A percentile compares a stretch with the other conserved stretches of the same genome.
Evolutionary conservation across 2,113 vertebrate genomes (phyloP).

Genomic region (Zingel zingel): DNA sequence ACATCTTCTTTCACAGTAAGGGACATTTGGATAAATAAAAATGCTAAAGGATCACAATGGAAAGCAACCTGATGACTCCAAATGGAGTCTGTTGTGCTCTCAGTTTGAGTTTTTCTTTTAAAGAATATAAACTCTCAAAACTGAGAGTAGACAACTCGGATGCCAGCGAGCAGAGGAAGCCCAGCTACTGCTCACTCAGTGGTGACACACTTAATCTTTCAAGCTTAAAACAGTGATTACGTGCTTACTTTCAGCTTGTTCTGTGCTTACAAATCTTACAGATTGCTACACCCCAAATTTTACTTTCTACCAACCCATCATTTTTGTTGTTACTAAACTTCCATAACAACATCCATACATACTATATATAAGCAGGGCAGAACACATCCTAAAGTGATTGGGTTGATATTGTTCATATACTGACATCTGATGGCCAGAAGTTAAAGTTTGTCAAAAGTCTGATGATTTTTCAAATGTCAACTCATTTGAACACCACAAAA

Average conservation of each 20-base stretch:
- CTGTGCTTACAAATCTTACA: neutral
- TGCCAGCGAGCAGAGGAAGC: neutral
- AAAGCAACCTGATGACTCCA: neutral
- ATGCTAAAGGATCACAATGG: neutral
- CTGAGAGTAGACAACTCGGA: neutral
- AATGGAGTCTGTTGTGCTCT: neutral
- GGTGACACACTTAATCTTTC: neutral
- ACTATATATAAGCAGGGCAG: neutral
- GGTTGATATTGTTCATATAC: neutral
- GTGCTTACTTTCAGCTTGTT: slow-evolving; percentile 1
- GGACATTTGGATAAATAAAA: neutral
- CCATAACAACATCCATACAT: neutral
- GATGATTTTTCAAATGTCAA: neutral
- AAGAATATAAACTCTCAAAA: neutral
- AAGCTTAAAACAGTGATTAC: neutral
- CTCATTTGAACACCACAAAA: neutral
- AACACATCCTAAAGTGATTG: neutral
- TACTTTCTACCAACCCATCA: neutral
- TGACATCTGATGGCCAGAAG: neutral
- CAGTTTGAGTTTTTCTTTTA: neutral
- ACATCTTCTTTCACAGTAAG: neutral
- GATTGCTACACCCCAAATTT: neutral
- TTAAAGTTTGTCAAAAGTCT: neutral
- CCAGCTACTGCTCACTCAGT: neutral
- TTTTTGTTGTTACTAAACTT: neutral